Conservation (phyloP, 2,888 invertebrate genomes). For the Sisyra nigra region DNA sequence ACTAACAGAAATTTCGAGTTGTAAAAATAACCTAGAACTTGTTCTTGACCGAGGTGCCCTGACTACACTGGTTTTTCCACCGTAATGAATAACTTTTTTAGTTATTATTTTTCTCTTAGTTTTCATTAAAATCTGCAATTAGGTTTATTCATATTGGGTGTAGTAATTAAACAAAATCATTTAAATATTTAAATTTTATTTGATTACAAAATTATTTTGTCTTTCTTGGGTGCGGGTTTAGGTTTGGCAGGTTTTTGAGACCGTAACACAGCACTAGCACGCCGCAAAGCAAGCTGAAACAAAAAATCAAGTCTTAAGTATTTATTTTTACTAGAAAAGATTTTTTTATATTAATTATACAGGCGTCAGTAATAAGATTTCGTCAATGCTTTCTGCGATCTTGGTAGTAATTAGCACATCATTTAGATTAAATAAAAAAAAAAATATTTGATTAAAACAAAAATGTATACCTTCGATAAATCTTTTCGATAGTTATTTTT, state of each 20-base stretch:
- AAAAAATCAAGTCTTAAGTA: slow-evolving; percentile 14
- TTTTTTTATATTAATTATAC: slow-evolving; percentile 9
- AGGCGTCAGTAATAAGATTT: slow-evolving; percentile 8
- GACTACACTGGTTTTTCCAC: no score
- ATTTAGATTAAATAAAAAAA: slow-evolving; percentile 9
- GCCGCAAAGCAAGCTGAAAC: slow-evolving; percentile 70
- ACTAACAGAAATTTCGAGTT: no score
- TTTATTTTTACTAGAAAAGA: slow-evolving; percentile 10
- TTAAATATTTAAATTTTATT: no score
- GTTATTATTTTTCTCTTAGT: no score
- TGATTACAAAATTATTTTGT: no score
- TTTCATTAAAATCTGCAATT: no score
- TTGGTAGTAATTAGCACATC: slow-evolving; percentile 23
- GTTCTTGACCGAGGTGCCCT: no score
- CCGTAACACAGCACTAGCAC: slow-evolving; percentile 82
- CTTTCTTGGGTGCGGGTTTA: slow-evolving; percentile 26
- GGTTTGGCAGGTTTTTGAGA: slow-evolving; percentile 77
- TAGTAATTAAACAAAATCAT: no score
- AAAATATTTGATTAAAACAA: slow-evolving; percentile 8
- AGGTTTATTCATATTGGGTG: no score
- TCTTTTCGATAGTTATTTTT: slow-evolving; percentile 80
- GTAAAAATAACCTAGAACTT: no score
- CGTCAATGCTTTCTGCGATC: slow-evolving; percentile 28
- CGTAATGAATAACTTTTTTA: no score
- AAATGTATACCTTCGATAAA: slow-evolving; percentile 47